Evolutionary conservation across 2,888 invertebrate species (phyloP).

Genomic region (Toxonevra muliebris): DNA sequence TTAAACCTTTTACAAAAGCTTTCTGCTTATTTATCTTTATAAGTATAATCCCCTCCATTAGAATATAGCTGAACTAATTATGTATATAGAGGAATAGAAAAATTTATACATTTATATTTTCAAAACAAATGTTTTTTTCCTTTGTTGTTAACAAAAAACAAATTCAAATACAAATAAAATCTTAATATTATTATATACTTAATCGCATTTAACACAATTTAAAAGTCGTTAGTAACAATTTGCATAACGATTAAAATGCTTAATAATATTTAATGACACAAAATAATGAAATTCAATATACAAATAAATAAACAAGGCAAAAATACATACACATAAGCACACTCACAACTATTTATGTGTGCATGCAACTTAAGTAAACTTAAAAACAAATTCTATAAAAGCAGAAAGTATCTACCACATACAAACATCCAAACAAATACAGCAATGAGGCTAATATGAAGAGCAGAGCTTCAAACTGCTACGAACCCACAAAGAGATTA

Average conservation of each 20-base stretch:
- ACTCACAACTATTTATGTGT: background rate
- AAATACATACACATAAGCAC: background rate
- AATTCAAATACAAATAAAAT: slow-evolving; percentile 3
- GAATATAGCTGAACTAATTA: too few relatives aligned
- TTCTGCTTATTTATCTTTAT: too few relatives aligned
- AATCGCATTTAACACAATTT: slow-evolving; percentile 57
- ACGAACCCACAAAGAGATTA: too few relatives aligned
- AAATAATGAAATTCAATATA: background rate
- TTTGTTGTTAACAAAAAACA: background rate
- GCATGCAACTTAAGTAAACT: too few relatives aligned
- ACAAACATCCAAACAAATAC: slow-evolving; percentile 9
- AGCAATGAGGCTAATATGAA: background rate
- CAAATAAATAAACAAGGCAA: background rate
- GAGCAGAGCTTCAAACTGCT: too few relatives aligned
- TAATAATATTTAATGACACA: slow-evolving; percentile 37
- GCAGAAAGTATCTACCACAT: background rate
- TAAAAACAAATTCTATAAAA: too few relatives aligned
- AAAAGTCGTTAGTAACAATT: slow-evolving; percentile 60
- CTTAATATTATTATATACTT: slow-evolving; percentile 17
- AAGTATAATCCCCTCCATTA: too few relatives aligned
- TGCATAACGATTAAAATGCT: slow-evolving; percentile 59
- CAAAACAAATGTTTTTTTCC: background rate
- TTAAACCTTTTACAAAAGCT: too few relatives aligned
- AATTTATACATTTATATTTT: too few relatives aligned
- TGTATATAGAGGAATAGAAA: too few relatives aligned